Evolutionary conservation across 2,888 invertebrate species (phyloP).

Genomic region (Latheticus oryzae): DNA sequence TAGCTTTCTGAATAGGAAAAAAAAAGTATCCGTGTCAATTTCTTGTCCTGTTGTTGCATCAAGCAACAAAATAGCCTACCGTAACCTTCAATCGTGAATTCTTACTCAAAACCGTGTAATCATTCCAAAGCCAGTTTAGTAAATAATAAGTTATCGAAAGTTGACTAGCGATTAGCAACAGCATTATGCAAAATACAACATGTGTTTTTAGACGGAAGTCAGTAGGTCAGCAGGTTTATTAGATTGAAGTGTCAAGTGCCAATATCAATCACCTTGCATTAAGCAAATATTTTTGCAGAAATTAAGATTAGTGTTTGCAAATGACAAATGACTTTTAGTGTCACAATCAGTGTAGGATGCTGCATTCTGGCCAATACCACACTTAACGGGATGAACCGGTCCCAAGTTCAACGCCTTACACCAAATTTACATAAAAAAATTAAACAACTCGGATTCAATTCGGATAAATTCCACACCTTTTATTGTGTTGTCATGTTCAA

Average conservation of each 20-base stretch:
- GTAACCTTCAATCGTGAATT: slow-evolving; percentile 1
- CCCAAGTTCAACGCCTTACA: slow-evolving; percentile 33
- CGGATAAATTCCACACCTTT: slow-evolving; percentile 11
- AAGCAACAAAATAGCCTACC: slow-evolving; percentile 1
- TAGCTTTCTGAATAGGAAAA: too few relatives aligned
- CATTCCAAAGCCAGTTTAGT: not conserved
- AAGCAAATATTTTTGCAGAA: slow-evolving; percentile 10
- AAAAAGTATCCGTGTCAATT: too few relatives aligned
- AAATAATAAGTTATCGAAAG: slow-evolving; percentile 1
- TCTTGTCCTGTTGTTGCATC: too few relatives aligned
- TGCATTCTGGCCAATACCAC: slow-evolving; percentile 12
- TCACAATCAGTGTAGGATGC: slow-evolving; percentile 22
- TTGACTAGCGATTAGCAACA: too few relatives aligned
- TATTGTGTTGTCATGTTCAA: slow-evolving; percentile 4
- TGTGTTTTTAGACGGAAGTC: slow-evolving; percentile 14
- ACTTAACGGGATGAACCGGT: slow-evolving; percentile 38
- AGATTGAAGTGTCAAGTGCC: slow-evolving; percentile 12
- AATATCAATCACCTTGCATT: slow-evolving; percentile 7
- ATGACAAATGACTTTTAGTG: not conserved
- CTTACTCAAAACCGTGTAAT: slow-evolving; percentile 4
- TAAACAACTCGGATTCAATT: slow-evolving; percentile 22
- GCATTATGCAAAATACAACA: too few relatives aligned
- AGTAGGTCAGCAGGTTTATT: slow-evolving; percentile 34
- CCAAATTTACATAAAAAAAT: slow-evolving; percentile 35
- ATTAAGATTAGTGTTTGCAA: slow-evolving; percentile 9